Conservation (phyloP, 2,797 vertebrate species). For the Lycodopsis pacificus region DNA sequence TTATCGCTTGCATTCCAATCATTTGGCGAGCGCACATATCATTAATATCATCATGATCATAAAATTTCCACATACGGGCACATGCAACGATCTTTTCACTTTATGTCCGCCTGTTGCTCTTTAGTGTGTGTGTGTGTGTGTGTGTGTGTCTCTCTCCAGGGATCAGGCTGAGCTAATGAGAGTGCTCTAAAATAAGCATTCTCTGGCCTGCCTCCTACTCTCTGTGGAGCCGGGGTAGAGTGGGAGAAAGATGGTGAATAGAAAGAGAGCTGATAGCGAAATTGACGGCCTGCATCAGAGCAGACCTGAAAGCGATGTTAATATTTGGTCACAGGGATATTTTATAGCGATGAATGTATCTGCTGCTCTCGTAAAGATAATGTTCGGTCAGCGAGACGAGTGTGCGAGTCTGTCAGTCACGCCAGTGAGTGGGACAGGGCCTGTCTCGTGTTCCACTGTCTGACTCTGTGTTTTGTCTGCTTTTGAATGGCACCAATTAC, state of each 20-base stretch:
- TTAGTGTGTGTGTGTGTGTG: slow-evolving; percentile 8
- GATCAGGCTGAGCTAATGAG: slow-evolving; percentile 78
- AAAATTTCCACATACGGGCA: background rate
- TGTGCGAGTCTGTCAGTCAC: slow-evolving; percentile 5
- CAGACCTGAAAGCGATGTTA: slow-evolving; percentile 17
- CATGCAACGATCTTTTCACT: slow-evolving; percentile 12
- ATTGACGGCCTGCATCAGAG: slow-evolving; percentile 2
- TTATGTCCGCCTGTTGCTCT: slow-evolving; percentile 8
- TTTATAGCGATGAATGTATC: background rate
- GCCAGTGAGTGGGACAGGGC: slow-evolving; percentile 13
- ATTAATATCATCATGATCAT: background rate
- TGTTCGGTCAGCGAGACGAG: background rate
- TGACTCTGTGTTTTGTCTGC: slow-evolving; percentile 40
- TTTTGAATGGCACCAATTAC: slow-evolving; percentile 37
- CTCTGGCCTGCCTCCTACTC: slow-evolving; percentile 57
- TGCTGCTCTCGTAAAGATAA: background rate
- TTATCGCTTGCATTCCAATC: background rate
- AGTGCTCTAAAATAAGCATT: slow-evolving; percentile 79
- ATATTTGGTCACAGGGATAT: slow-evolving; percentile 16
- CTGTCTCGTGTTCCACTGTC: slow-evolving; percentile 25
- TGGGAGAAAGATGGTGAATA: slow-evolving; percentile 25
- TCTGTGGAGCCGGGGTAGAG: slow-evolving; percentile 46
- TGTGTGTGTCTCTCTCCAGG: slow-evolving; percentile 16
- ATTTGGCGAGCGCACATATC: background rate
- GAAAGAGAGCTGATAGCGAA: slow-evolving; percentile 32